Base-by-base conservation (phyloP, 1,140 invertebrate species). In the Cyphomyrmex costatus region DNA sequence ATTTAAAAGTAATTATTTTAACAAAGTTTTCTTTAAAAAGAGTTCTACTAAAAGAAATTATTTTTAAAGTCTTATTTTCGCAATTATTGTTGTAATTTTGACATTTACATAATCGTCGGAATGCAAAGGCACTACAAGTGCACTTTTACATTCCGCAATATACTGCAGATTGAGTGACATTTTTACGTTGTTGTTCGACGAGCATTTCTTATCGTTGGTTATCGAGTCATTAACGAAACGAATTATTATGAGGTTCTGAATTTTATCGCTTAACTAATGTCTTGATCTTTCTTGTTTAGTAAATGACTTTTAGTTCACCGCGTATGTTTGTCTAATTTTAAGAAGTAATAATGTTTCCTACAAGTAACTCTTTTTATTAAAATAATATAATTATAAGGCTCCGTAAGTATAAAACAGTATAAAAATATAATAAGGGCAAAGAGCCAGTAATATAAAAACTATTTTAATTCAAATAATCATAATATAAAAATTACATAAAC, bases 201-300 rank as follows among this genome's bases (percentile, higher is more conserved):
- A 21, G 8, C 21, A 6, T 58, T 83, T 83, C 24, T 83, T 83
- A 73, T 70, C 53, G 16, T 24, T 60, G 24, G 10, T 82, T 82
- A 71, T 56, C 51, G 2, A 46, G 51, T 60, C 27, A 49, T 82
- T 82, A 82, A 71, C 30, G 12, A 68, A 68, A 80, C 68, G 10
- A 24, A 46, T 58, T 30, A 24, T 19, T 30, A 27, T 24, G 19
- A 82, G 8, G n/a, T 14, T 8, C 70, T 60, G 24, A 56, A 51
- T 83, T 73, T 74, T 74, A 61, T 73, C n/a, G 24, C 68, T 49
- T 60, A 73, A 83, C 24, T 49, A 83, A 10, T 19, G 19, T 2
- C 33, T 46, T 36, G 16, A 36, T 83, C n/a, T 73, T 60, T 74
- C 53, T 83, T 73, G 1, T 0, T 49, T 74, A 83, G n/a, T 27